phyloP scores from a whole-genome alignment of 2,888 invertebrate species.

The Falcaria lacertinaria region DNA sequence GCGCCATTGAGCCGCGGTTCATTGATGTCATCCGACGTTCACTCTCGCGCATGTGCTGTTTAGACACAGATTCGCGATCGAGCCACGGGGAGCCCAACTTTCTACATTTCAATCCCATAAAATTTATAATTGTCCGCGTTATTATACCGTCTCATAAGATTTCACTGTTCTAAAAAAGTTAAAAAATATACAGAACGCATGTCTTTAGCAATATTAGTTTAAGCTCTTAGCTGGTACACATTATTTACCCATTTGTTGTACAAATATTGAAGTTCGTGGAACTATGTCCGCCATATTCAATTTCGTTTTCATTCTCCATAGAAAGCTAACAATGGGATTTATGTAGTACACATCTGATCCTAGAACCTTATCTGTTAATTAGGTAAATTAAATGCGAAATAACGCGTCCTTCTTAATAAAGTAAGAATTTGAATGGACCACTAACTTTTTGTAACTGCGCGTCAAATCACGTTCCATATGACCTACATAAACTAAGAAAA shows the following conservation, averaged over 20 bases:
- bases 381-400: no score
- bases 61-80: slow-evolving; percentile 11
- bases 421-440: neutral
- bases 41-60: slow-evolving; percentile 18
- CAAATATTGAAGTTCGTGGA: slow-evolving; percentile 49
- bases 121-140: slow-evolving; percentile 5
- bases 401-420: neutral
- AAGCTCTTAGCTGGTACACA: slow-evolving; percentile 35
- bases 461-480: neutral
- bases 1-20: slow-evolving; percentile 37
- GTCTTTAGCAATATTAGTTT: slow-evolving; percentile 48
- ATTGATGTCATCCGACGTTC: slow-evolving; percentile 29
- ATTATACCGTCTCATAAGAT: slow-evolving; percentile 3
- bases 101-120: slow-evolving; percentile 14
- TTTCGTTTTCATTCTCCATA: slow-evolving; percentile 46
- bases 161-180: slow-evolving; percentile 6
- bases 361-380: no score
- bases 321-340: slow-evolving; percentile 36
- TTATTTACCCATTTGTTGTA: slow-evolving; percentile 58
- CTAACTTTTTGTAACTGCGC: neutral
- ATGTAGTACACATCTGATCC: slow-evolving; percentile 13
- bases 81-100: slow-evolving; percentile 17
- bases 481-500: neutral
- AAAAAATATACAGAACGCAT: slow-evolving; percentile 23
- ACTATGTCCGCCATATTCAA: slow-evolving; percentile 44